phyloP scores from a whole-genome alignment of 2,113 vertebrate species.

The Chlamydotis undulata region DNA sequence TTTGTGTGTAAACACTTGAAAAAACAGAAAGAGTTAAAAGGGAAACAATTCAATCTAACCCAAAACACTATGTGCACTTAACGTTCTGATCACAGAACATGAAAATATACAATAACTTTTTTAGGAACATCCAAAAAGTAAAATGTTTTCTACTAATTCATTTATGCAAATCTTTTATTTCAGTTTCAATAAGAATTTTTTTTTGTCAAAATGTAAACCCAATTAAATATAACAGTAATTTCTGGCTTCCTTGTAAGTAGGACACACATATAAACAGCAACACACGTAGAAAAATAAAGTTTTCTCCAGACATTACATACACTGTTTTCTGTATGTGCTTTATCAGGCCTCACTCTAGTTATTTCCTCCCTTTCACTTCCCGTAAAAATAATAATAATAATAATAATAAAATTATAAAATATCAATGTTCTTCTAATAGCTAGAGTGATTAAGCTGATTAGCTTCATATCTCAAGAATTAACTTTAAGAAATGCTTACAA shows the following conservation, averaged over 20 bases:
- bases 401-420: background rate
- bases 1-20: background rate
- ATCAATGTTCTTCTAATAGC: background rate
- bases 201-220: background rate
- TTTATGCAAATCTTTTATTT: background rate
- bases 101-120: background rate
- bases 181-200: background rate
- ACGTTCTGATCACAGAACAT: background rate
- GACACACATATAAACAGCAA: background rate
- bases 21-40: background rate
- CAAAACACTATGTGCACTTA: background rate
- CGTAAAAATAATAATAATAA: background rate
- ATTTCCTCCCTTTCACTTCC: background rate
- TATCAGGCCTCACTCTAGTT: background rate
- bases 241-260: background rate
- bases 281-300: background rate
- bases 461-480: background rate
- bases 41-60: background rate
- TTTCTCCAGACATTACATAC: background rate
- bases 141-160: background rate
- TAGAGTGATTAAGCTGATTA: background rate
- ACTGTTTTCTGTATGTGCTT: background rate
- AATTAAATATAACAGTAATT: background rate
- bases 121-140: background rate
- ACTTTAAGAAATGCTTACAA: slow-evolving; percentile 11